These are phyloP conservation scores for Acanthaster planci DNA, from an alignment of 35 echinoderm and acorn worm genomes.

Conservation along the genomic window DNA sequence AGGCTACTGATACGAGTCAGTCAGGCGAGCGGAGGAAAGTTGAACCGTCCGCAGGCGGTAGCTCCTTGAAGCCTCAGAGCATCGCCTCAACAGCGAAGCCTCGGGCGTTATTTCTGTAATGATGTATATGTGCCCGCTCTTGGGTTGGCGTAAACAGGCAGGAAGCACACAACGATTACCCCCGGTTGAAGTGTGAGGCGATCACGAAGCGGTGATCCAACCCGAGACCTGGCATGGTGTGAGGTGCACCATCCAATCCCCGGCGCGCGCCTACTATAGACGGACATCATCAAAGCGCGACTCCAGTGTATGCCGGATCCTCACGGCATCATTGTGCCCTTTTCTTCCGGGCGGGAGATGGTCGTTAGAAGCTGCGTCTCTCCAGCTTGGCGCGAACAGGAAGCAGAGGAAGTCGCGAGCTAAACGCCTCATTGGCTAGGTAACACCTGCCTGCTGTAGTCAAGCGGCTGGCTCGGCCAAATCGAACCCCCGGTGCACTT, in stretches of 20 bases:
- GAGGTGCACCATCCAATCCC: no score
- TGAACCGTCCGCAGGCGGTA: background rate
- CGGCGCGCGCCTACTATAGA: no score
- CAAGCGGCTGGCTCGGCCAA: background rate
- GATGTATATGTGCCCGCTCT: background rate
- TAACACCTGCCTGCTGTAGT: background rate
- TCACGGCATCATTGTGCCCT: constrained; percentile 5
- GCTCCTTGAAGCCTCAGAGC: background rate
- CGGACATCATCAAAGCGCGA: background rate
- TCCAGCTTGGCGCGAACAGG: background rate
- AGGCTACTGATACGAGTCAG: background rate
- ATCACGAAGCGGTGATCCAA: background rate
- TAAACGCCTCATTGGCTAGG: constrained; percentile 9
- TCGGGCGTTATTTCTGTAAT: background rate
- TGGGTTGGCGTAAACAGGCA: background rate
- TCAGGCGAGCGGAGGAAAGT: background rate
- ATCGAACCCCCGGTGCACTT: no score
- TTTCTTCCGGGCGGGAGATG: constrained; percentile 7
- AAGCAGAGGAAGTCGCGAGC: background rate
- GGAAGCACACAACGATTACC: constrained; percentile 24
- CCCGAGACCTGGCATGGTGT: no score
- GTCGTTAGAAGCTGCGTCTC: constrained; percentile 1
- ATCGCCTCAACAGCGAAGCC: background rate
- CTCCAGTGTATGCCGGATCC: background rate
- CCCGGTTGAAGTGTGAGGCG: background rate